Evolutionary conservation across 2,888 invertebrate species (phyloP), one percentile per base, ranked within the genome.

Genomic region (Phortica magna): DNA sequence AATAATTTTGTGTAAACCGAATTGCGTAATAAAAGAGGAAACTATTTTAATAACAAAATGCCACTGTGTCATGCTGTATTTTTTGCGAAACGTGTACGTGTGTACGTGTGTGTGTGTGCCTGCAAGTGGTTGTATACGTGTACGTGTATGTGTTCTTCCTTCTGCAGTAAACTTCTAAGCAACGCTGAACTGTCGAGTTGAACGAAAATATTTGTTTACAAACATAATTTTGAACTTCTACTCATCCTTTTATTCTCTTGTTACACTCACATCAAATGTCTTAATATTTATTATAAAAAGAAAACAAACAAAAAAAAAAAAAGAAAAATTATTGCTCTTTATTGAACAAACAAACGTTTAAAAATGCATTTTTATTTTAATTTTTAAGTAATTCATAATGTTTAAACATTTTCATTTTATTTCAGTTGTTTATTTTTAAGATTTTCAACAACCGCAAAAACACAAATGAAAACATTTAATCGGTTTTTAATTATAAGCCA

Each of bases 331-430:
- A 74, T 65, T 73, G 75, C 73, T 73, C 68, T 75, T 22, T 68
- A 42, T 81, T 77, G 81, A 68, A 80, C 80, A 82, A 79, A 74
- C 53, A 65, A 78, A 61, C 72, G 77, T 82, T 83, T 72, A 80
- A 84, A 79, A 82, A 74, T 84, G 85, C 83, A 87, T 88, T 85
- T 88, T 88, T 87, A 87, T 88, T 88, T 78, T 87, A 83, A 79
- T 39, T 43, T 31, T 42, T 83, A 83, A 83, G 76, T 31, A 31
- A 31, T 31, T 57, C 71, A 22, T 39, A 70, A 59, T 55, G 4
- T 43, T 10, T 65, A 19, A 41, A 41, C 59, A 55, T 55, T 19
- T 80, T 72, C 12, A 79, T 82, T 80, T 78, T 57, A 81, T 85
- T 85, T 82, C 84, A 85, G 86, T 86, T 83, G 75, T 83, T 59